Evolutionary conservation across 2,113 vertebrate species (phyloP).

Genomic region (Capreolus pygargus): DNA sequence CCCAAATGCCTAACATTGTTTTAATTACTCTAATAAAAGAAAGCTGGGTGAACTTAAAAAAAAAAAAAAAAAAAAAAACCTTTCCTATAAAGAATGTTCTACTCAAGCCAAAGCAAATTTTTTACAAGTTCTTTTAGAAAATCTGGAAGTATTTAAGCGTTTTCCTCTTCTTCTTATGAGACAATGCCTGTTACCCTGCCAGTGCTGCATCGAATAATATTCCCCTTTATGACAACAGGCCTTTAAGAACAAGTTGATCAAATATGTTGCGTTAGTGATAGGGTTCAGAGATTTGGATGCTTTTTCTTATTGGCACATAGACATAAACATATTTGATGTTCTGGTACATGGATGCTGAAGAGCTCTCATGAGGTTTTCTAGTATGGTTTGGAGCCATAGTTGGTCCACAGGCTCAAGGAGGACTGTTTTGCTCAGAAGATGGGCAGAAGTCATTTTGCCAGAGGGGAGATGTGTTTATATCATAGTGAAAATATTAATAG

Average conservation of each 20-base stretch:
- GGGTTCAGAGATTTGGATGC: conserved; percentile 55
- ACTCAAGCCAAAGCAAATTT: conserved; percentile 85
- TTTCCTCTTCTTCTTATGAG: conserved; percentile 77
- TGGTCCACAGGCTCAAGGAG: conserved; percentile 45
- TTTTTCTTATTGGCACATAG: conserved; percentile 37
- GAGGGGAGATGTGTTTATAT: not conserved
- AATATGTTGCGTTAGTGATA: conserved; percentile 41
- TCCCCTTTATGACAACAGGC: conserved; percentile 64
- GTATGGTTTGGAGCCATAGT: conserved; percentile 60
- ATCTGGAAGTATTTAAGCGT: conserved; percentile 85
- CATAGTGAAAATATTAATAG: not conserved
- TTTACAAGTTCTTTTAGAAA: conserved; percentile 84
- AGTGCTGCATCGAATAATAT: conserved; percentile 54
- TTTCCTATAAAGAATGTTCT: conserved; percentile 83
- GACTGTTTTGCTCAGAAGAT: not conserved
- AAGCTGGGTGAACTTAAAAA: conserved; percentile 75
- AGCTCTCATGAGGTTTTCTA: conserved; percentile 68
- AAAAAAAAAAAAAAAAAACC: conserved; percentile 20
- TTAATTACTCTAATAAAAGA: conserved; percentile 85
- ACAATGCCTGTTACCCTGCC: conserved; percentile 80
- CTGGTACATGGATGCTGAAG: conserved; percentile 62
- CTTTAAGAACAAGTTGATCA: conserved; percentile 66
- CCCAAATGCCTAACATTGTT: conserved; percentile 79
- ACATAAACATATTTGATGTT: conserved; percentile 33
- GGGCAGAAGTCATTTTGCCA: not conserved